Evolutionary conservation across 2,113 vertebrate species (phyloP).

Genomic region (Lampris incognitus): DNA sequence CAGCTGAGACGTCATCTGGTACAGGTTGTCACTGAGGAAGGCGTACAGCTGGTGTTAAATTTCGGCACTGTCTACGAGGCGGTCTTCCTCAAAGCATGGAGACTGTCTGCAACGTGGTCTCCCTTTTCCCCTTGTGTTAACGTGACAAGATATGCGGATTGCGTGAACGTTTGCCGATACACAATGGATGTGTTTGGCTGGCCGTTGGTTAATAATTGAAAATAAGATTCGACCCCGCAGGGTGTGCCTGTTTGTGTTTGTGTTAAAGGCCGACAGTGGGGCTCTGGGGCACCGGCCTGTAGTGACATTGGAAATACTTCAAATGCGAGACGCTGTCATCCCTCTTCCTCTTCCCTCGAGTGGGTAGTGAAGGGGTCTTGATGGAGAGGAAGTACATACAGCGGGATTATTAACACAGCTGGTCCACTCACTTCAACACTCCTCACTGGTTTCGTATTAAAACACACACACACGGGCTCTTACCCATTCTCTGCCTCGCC

Average conservation of each 20-base stretch:
- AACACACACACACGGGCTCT: constrained; percentile 49
- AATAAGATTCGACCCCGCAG: no score
- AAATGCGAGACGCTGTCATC: neutral
- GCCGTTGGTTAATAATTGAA: no score
- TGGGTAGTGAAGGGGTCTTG: constrained; percentile 47
- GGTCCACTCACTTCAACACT: constrained; percentile 63
- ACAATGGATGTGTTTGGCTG: no score
- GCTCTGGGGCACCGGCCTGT: no score
- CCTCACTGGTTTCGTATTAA: constrained; percentile 70
- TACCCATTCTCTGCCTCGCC: constrained; percentile 70
- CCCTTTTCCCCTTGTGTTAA: neutral
- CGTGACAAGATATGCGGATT: neutral
- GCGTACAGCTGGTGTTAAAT: constrained; percentile 19
- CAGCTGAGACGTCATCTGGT: constrained; percentile 80
- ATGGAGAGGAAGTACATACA: constrained; percentile 57
- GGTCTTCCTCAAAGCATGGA: neutral
- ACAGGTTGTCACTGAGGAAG: constrained; percentile 74
- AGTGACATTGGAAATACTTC: no score
- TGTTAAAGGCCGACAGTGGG: neutral
- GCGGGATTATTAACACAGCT: constrained; percentile 68
- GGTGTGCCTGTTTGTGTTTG: neutral
- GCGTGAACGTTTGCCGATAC: neutral
- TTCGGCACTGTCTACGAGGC: neutral
- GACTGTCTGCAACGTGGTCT: neutral
- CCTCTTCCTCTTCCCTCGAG: constrained; percentile 30